Evolutionary conservation across 2,888 invertebrate species (phyloP).

Genomic region (Limnephilus auricula): DNA sequence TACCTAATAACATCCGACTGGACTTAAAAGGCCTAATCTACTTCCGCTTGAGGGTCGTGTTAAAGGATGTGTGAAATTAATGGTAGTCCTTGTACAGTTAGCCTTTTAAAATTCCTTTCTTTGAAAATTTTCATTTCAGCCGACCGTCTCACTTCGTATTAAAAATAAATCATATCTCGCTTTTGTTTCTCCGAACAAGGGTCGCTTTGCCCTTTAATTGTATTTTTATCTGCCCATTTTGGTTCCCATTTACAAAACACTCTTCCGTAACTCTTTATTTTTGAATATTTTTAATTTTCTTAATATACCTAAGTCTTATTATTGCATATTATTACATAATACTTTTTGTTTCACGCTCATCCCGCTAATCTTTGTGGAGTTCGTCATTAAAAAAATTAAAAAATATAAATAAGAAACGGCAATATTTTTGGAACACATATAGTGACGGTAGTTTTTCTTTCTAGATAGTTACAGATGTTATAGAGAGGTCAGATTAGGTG

Average conservation of each 20-base stretch:
- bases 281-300: background rate
- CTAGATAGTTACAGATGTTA: too few species aligned
- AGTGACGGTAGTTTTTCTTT: too few species aligned
- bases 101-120: slow-evolving; percentile 33
- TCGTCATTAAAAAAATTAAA: too few species aligned
- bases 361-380: background rate
- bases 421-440: too few species aligned
- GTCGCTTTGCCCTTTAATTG: background rate
- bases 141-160: slow-evolving; percentile 17
- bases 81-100: slow-evolving; percentile 47
- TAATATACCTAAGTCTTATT: background rate
- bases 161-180: slow-evolving; percentile 29
- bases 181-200: background rate
- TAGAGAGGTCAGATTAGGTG: too few species aligned
- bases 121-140: slow-evolving; percentile 36
- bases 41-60: slow-evolving; percentile 56
- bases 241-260: background rate
- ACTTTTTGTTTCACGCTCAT: background rate
- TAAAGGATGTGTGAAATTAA: slow-evolving; percentile 57
- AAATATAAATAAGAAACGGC: too few species aligned
- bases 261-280: background rate
- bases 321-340: too few species aligned
- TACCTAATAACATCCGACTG: slow-evolving; percentile 65
- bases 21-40: slow-evolving; percentile 60
- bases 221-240: background rate